Conservation (phyloP, 2,888 invertebrate species). For the Sycophila texana region DNA sequence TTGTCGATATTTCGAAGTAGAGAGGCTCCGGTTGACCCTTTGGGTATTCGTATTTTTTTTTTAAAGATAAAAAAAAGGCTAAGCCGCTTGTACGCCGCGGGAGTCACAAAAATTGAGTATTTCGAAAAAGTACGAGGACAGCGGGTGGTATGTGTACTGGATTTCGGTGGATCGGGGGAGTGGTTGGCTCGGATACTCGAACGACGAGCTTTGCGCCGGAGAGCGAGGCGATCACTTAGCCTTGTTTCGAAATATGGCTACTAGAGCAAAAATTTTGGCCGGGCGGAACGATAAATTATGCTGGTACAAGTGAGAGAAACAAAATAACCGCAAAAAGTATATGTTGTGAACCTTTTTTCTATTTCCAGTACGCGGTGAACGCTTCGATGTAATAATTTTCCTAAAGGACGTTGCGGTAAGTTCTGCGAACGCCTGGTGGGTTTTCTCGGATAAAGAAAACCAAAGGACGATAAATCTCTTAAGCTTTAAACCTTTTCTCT, state of each 20-base stretch:
- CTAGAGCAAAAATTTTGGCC: slow-evolving; percentile 41
- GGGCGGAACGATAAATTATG: slow-evolving; percentile 14
- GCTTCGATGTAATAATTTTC: slow-evolving; percentile 25
- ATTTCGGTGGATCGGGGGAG: neutral
- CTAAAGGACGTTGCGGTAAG: neutral
- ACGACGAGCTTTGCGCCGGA: neutral
- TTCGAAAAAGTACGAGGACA: slow-evolving; percentile 12
- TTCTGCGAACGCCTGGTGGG: slow-evolving; percentile 18
- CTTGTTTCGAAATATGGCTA: slow-evolving; percentile 31
- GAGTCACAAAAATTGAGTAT: slow-evolving; percentile 26
- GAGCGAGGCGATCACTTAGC: slow-evolving; percentile 35
- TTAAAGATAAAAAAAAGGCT: too few relatives aligned
- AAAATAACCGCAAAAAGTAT: slow-evolving; percentile 4
- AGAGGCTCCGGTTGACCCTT: neutral
- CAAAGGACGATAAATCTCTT: slow-evolving; percentile 3
- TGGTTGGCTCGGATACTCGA: slow-evolving; percentile 31
- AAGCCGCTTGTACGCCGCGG: neutral
- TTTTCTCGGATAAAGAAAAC: slow-evolving; percentile 13
- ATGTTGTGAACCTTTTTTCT: neutral
- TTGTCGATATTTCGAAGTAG: neutral
- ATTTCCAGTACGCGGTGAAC: neutral
- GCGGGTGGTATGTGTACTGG: neutral
- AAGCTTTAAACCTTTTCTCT: neutral
- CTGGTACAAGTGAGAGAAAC: neutral
- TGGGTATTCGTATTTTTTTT: too few relatives aligned